A percentile compares a stretch with the other conserved stretches of the same genome.
Conservation (phyloP, 2,888 invertebrate genomes). For the Cerastoderma edule region DNA sequence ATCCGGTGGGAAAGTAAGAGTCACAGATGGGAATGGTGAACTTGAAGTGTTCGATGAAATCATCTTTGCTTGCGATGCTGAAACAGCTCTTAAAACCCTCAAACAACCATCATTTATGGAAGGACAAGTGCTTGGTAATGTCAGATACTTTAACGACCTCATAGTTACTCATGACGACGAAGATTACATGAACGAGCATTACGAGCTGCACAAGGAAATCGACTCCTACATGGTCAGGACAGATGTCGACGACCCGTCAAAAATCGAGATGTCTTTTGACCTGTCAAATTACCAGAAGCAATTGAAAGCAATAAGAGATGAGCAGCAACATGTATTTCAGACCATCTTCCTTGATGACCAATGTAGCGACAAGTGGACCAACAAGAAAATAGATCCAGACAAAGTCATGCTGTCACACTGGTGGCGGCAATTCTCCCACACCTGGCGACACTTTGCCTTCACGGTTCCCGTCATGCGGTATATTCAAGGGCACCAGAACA, state of each 20-base stretch:
- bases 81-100: slow-evolving; percentile 69
- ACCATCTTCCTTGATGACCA: slow-evolving; percentile 75
- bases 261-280: slow-evolving; percentile 79
- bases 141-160: slow-evolving; percentile 74
- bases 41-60: slow-evolving; percentile 71
- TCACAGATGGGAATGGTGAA: slow-evolving; percentile 59
- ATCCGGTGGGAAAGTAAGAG: slow-evolving; percentile 58
- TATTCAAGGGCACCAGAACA: slow-evolving; percentile 70
- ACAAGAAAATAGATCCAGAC: slow-evolving; percentile 63
- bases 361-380: slow-evolving; percentile 66
- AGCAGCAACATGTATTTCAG: slow-evolving; percentile 71
- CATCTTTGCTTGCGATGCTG: slow-evolving; percentile 76
- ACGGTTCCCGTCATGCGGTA: slow-evolving; percentile 74
- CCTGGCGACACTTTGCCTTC: slow-evolving; percentile 77
- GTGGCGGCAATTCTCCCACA: slow-evolving; percentile 78
- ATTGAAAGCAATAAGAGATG: slow-evolving; percentile 58
- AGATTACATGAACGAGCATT: slow-evolving; percentile 73
- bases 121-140: slow-evolving; percentile 70
- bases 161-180: slow-evolving; percentile 76
- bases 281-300: slow-evolving; percentile 76
- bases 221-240: slow-evolving; percentile 75
- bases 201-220: slow-evolving; percentile 70
- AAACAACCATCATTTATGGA: slow-evolving; percentile 70
- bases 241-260: slow-evolving; percentile 66
- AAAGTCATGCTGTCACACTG: slow-evolving; percentile 70